Conservation (phyloP, 1,140 invertebrate genomes). For the Atopsyche davidsoni region DNA sequence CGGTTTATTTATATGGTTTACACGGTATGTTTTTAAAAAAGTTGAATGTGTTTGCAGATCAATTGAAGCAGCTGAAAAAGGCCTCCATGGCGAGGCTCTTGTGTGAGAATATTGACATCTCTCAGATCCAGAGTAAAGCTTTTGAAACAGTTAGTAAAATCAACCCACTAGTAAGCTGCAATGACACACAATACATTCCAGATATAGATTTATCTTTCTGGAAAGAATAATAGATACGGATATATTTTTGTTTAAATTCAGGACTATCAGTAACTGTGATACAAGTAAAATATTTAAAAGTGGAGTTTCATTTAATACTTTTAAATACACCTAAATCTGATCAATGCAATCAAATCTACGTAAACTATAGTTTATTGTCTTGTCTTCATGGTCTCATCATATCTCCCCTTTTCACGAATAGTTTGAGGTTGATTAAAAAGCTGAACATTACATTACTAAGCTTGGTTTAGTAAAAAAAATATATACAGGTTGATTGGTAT, state of each 20-base stretch:
- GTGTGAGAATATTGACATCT: conserved; percentile 41
- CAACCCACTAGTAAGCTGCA: conserved; percentile 33
- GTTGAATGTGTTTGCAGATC: conserved; percentile 35
- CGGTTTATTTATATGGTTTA: too few relatives aligned
- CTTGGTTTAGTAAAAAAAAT: too few relatives aligned
- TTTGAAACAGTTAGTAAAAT: conserved; percentile 37
- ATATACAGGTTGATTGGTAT: too few relatives aligned
- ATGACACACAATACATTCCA: conserved; percentile 15
- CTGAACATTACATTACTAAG: too few relatives aligned
- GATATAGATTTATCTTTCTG: conserved; percentile 21
- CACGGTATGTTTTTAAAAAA: too few relatives aligned
- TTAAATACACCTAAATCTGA: too few relatives aligned
- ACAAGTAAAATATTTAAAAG: neutral
- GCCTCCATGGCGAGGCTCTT: conserved; percentile 41
- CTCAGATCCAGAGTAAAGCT: conserved; percentile 38
- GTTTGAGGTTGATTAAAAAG: too few relatives aligned
- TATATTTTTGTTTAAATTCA: too few relatives aligned
- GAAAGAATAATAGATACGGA: conserved; percentile 23
- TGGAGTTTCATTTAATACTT: neutral
- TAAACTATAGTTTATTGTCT: too few relatives aligned
- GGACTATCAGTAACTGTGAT: neutral
- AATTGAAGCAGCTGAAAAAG: conserved; percentile 40
- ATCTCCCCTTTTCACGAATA: too few relatives aligned
- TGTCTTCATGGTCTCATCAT: too few relatives aligned
- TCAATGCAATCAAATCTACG: too few relatives aligned